phyloP scores from a whole-genome alignment of 2,888 invertebrate species.

The Acleris cristana region DNA sequence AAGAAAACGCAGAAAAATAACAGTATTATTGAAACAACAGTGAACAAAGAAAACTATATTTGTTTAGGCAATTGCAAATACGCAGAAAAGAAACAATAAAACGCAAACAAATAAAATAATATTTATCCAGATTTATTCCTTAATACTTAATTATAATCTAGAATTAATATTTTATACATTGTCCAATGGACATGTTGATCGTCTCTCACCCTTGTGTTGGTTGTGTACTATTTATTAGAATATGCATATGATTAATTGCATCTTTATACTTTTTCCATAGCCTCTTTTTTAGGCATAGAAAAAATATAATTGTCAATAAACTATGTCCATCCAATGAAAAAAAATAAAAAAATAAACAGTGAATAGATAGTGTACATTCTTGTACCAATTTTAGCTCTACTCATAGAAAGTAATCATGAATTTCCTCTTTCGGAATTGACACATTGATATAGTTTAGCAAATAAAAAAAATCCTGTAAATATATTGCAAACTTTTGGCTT shows the following conservation, averaged over 20 bases:
- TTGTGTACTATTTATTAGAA: constrained; percentile 60
- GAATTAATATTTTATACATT: constrained; percentile 81
- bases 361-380: no score
- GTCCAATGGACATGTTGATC: constrained; percentile 71
- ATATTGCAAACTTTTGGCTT: constrained; percentile 56
- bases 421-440: no score
- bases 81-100: constrained; percentile 61
- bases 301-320: constrained; percentile 46
- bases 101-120: constrained; percentile 75
- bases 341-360: no score
- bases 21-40: constrained; percentile 26
- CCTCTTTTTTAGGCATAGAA: constrained; percentile 34
- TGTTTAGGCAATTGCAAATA: constrained; percentile 32
- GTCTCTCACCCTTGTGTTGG: constrained; percentile 64
- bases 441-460: constrained; percentile 17
- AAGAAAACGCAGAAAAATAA: constrained; percentile 25
- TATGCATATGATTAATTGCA: constrained; percentile 38
- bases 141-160: constrained; percentile 80
- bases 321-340: no score
- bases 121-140: constrained; percentile 83
- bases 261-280: constrained; percentile 40
- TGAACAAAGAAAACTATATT: no score
- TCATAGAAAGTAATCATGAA: constrained; percentile 31
- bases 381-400: constrained; percentile 39
- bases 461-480: constrained; percentile 43